phyloP scores from a whole-genome alignment of 2,797 vertebrate genomes.

The Betta splendens region DNA sequence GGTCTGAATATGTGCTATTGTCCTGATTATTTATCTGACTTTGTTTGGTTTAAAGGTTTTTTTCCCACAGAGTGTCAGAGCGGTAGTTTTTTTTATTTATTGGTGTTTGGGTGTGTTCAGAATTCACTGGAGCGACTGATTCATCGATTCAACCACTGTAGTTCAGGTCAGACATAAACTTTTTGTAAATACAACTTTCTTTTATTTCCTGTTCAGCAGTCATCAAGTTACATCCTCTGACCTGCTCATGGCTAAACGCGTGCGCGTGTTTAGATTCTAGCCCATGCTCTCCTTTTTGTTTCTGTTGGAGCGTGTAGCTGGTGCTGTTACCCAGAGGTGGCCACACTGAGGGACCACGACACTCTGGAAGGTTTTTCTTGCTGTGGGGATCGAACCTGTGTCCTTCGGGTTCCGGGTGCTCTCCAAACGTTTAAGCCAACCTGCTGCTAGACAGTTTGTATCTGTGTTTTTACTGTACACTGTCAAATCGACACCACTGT shows the following conservation, averaged over 20 bases:
- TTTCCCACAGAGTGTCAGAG: slow-evolving; percentile 60
- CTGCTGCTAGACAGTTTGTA: slow-evolving; percentile 65
- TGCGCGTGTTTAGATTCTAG: slow-evolving; percentile 51
- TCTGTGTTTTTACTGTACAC: slow-evolving; percentile 47
- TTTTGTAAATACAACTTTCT: slow-evolving; percentile 71
- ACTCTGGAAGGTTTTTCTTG: slow-evolving; percentile 46
- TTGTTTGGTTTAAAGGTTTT: slow-evolving; percentile 61
- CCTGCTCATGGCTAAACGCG: slow-evolving; percentile 40
- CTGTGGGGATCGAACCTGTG: slow-evolving; percentile 58
- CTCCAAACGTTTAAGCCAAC: slow-evolving; percentile 49
- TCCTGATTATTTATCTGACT: slow-evolving; percentile 58
- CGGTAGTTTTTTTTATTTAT: slow-evolving; percentile 55
- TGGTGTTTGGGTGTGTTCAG: slow-evolving; percentile 56
- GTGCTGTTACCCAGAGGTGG: slow-evolving; percentile 48
- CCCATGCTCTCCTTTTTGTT: slow-evolving; percentile 23
- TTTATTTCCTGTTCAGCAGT: slow-evolving; percentile 60
- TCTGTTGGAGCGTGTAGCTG: slow-evolving; percentile 46
- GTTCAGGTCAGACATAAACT: slow-evolving; percentile 42
- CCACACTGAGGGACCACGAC: slow-evolving; percentile 23
- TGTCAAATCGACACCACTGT: slow-evolving; percentile 31
- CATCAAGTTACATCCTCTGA: slow-evolving; percentile 43
- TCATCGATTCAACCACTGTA: slow-evolving; percentile 29
- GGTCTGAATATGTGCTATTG: slow-evolving; percentile 54
- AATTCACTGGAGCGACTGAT: slow-evolving; percentile 37
- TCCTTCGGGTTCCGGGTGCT: slow-evolving; percentile 42